A percentile compares a stretch with the other conserved stretches of the same genome.
Conservation (phyloP, 2,888 invertebrate species). For the Lepidocyrtoides sp. region DNA sequence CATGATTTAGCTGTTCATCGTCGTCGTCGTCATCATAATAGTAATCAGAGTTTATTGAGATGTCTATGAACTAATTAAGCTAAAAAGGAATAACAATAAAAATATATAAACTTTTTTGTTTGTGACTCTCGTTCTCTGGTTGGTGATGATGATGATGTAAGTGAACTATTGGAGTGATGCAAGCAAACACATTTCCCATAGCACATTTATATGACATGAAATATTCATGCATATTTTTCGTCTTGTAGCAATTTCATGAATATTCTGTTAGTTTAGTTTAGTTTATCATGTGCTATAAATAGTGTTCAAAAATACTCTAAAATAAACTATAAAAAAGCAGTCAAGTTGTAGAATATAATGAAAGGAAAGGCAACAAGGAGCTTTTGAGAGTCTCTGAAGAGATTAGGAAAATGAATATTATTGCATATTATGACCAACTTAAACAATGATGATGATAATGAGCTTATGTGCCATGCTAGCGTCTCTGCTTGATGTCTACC, state of each 20-base stretch:
- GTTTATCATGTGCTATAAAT: too few relatives aligned
- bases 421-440: conserved; percentile 11
- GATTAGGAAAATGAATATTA: conserved; percentile 42
- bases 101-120: conserved; percentile 17
- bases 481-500: neutral
- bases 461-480: conserved; percentile 1
- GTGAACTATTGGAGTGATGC: too few relatives aligned
- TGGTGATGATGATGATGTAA: conserved; percentile 1
- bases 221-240: too few relatives aligned
- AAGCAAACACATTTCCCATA: too few relatives aligned
- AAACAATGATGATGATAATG: conserved; percentile 31
- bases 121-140: neutral
- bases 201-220: too few relatives aligned
- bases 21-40: neutral
- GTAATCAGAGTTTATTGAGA: conserved; percentile 60
- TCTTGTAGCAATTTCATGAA: too few relatives aligned
- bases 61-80: conserved; percentile 63
- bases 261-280: too few relatives aligned
- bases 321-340: neutral
- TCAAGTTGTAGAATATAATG: neutral
- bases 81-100: conserved; percentile 23
- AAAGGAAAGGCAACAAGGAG: neutral
- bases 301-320: too few relatives aligned
- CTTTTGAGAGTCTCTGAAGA: neutral
- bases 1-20: conserved; percentile 2